Percentiles rank a stretch among this genome's conserved stretches.
phyloP scores from a whole-genome alignment of 2,797 vertebrate species.

The Mastacembelus armatus region DNA sequence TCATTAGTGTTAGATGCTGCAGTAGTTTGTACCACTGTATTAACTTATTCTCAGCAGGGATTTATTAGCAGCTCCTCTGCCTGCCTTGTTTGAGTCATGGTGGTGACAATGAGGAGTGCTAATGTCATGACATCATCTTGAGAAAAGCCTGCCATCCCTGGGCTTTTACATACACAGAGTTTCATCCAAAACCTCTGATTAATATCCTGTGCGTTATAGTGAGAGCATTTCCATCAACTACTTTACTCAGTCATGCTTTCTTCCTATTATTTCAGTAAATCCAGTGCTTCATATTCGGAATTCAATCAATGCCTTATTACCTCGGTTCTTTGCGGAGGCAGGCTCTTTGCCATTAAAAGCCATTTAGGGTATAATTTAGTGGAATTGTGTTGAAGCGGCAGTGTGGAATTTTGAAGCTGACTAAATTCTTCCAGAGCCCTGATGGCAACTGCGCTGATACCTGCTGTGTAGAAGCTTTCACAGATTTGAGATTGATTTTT shows the following conservation, averaged over 20 bases:
- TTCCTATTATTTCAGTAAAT: slow-evolving; percentile 39
- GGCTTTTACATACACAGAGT: slow-evolving; percentile 16
- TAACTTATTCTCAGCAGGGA: slow-evolving; percentile 13
- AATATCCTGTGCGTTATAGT: slow-evolving; percentile 38
- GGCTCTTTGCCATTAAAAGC: slow-evolving; percentile 48
- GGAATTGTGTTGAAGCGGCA: slow-evolving; percentile 40
- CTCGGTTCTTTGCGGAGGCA: slow-evolving; percentile 13
- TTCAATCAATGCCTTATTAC: slow-evolving; percentile 60
- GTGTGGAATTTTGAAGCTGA: slow-evolving; percentile 29
- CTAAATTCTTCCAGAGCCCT: slow-evolving; percentile 35
- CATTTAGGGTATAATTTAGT: slow-evolving; percentile 53
- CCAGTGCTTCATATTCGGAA: slow-evolving; percentile 25
- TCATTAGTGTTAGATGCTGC: too few relatives aligned
- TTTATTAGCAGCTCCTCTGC: slow-evolving; percentile 4
- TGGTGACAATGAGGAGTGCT: neutral
- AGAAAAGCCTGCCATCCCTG: neutral
- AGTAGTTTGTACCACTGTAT: neutral
- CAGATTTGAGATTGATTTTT: slow-evolving; percentile 52
- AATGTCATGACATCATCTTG: slow-evolving; percentile 8
- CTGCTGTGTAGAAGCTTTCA: slow-evolving; percentile 24
- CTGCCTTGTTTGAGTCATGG: neutral
- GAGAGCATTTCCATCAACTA: slow-evolving; percentile 16
- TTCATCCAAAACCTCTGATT: slow-evolving; percentile 16
- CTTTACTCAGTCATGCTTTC: slow-evolving; percentile 32
- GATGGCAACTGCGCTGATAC: slow-evolving; percentile 16